Base-by-base conservation (phyloP, 2,113 vertebrate species). In the Prochilodus magdalenae region DNA sequence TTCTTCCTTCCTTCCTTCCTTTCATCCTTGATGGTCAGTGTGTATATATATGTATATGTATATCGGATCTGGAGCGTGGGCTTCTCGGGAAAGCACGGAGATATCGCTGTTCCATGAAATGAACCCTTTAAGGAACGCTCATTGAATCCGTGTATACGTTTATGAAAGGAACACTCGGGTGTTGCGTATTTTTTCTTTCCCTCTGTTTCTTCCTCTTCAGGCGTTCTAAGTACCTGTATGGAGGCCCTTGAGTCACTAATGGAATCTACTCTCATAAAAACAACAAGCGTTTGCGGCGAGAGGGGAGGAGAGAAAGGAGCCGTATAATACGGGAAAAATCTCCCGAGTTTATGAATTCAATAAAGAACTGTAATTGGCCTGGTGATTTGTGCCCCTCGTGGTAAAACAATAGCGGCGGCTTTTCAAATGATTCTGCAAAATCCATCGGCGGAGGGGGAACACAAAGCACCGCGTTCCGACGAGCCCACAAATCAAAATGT, bases 401-500 rank as follows among this genome's bases (percentile, higher is more conserved):
- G 83, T 87, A 57, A 83, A 89, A 87, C 82, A 55, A 86, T 63
- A 75, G 47, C 51, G 71, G 76, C 70, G 65, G 79, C 81, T 87
- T 60, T 85, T 71, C 60, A 73, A 69, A 80, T 85, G 53, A 87
- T 85, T 77, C 77, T 83, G 65, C 85, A 87, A 85, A n/a, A 82
- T 82, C 73, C 91, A 94, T 94, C 27, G 62, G 95, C 92, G 93
- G 94, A 93, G 88, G 93, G n/a, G 88, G 93, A 93, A 91, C 92
- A 84, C 91, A 89, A 93, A 89, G n/a, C n/a, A n/a, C 94, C 93
- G 93, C 91, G 83, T 92, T 75, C 78, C 89, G 83, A 87, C 91
- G 89, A 92, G 86, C 88, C 92, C 93, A 95, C 94, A 97, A 96
- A 96, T 97, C 95, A 96, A 95, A 96, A 96, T 95, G 94, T 96